Evolutionary conservation across 2,888 invertebrate genomes (phyloP).

Genomic region (Drosophila multiciliata): DNA sequence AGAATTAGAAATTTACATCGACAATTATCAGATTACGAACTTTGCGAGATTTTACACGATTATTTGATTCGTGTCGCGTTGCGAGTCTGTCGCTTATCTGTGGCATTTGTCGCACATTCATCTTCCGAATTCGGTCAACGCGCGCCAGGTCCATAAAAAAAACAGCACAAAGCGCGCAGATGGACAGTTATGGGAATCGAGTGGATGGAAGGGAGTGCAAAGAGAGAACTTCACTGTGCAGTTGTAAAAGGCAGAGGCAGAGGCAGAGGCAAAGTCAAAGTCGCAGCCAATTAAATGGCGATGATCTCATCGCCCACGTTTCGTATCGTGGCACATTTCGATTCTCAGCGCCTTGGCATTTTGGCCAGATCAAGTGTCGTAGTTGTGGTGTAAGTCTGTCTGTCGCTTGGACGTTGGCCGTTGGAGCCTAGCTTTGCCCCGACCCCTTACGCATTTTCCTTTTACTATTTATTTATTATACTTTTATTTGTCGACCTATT

Average conservation of each 20-base stretch:
- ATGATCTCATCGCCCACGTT: conserved; percentile 82
- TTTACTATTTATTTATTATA: conserved; percentile 77
- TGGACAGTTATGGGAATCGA: background rate
- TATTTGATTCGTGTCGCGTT: conserved; percentile 53
- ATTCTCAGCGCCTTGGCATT: conserved; percentile 46
- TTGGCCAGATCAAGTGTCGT: conserved; percentile 64
- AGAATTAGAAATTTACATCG: conserved; percentile 70
- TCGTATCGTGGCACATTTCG: conserved; percentile 49
- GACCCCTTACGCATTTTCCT: conserved; percentile 77
- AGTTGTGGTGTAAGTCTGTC: conserved; percentile 17
- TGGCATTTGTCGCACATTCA: conserved; percentile 74
- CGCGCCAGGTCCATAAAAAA: conserved; percentile 65
- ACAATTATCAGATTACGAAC: conserved; percentile 55
- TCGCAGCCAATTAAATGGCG: conserved; percentile 72
- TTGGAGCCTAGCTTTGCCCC: conserved; percentile 26
- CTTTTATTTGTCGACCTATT: conserved; percentile 77
- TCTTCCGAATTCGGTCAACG: conserved; percentile 76
- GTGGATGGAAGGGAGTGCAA: background rate
- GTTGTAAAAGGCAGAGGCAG: conserved; percentile 34
- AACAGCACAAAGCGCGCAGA: conserved; percentile 2
- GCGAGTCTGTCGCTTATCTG: conserved; percentile 29
- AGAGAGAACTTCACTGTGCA: conserved; percentile 14
- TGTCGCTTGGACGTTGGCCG: background rate
- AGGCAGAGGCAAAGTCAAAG: conserved; percentile 36
- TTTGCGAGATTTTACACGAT: conserved; percentile 51